Conservation (phyloP, 2,113 vertebrate species). For the Gallinago paraguaiae region DNA sequence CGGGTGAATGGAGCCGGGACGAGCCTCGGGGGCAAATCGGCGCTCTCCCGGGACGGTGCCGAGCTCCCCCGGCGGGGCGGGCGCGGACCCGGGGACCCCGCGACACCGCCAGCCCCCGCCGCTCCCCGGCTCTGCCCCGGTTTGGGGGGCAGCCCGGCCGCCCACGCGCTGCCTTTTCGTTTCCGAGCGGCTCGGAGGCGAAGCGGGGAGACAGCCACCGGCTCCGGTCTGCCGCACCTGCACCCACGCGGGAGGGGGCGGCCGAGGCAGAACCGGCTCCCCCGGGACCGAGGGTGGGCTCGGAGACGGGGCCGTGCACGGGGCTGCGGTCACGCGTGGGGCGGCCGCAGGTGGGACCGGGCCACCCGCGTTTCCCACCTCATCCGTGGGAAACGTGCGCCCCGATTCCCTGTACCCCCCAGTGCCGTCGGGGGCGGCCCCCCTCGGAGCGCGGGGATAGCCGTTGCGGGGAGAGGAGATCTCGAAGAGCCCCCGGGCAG, state of each 20-base stretch:
- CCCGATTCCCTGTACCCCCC: no score
- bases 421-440: neutral
- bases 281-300: neutral
- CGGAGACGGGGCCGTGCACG: neutral
- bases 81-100: neutral
- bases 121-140: no score
- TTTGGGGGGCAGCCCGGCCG: neutral
- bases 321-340: neutral
- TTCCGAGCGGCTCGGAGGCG: neutral
- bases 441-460: no score
- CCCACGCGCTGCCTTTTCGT: neutral
- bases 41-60: neutral
- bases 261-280: no score
- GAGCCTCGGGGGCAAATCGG: neutral
- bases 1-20: neutral
- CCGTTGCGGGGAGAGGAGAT: no score
- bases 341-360: neutral
- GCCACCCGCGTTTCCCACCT: neutral
- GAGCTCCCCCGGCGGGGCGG: neutral
- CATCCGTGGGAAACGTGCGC: no score
- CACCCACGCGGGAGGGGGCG: neutral
- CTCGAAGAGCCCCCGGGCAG: neutral
- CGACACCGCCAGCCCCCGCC: neutral
- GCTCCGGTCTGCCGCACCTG: neutral
- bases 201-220: neutral